Base-by-base conservation (phyloP, 1,140 invertebrate species). In the Ooceraea biroi region DNA sequence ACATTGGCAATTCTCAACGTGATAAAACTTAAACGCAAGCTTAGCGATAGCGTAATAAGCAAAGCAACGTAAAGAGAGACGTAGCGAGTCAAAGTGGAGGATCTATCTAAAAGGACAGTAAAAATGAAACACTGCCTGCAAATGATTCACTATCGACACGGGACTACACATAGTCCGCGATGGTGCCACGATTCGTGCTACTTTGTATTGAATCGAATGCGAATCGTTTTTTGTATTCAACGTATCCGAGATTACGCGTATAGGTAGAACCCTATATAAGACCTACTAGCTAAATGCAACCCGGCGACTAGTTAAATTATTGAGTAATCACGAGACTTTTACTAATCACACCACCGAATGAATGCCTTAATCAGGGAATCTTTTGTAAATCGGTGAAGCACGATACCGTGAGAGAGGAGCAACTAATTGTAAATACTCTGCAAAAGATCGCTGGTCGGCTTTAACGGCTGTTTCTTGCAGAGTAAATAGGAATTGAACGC, bases 171-270 rank as follows among this genome's bases (percentile, higher is more conserved):
- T 63, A 55, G 69, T 83, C 25, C n/a, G 10, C 36, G 44, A 73
- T 10, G 27, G 74, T 63, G 44, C 10, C 25, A 65, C 27, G 41
- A 65, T 80, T 68, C 68, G 30, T 44, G 25, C 69, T 73, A 77
- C 36, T 78, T 80, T 69, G 50, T 82, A 82, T 74, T 48, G 58
- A 85, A 87, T 85, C 61, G 61, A 78, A 82, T 68, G 72, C 69
- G 65, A 86, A 73, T 85, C 55, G 55, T 85, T 85, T 83, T 80
- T 82, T 87, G 52, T 85, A 87, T 85, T 63, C 5, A 60, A 85
- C 11, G 46, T 69, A 63, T 86, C 52, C 68, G 17, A 25, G 44
- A 68, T 57, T 73, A 60, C 41, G 36, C 27, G 41, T 30, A 41
- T 87, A 85, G 52, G n/a, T 68, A 52, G 30, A 48, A 85, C 8